These are phyloP conservation scores for Eristalinus sepulchralis DNA, from an alignment of 2,888 invertebrate species.

Conservation along the genomic window DNA sequence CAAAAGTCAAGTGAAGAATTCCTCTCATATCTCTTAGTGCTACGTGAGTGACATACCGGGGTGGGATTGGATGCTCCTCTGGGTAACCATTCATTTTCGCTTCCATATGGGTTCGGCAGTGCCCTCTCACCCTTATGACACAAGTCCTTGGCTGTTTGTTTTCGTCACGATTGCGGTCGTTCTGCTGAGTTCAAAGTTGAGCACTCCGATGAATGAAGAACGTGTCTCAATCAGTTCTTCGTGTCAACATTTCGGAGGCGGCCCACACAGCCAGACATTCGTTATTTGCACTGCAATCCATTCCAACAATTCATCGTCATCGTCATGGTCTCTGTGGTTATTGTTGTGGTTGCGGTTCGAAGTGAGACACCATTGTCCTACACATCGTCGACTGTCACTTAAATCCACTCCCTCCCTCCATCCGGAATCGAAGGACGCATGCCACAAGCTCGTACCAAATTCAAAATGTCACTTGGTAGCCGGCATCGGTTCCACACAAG, in stretches of 20 bases:
- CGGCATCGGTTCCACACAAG: background rate
- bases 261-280: background rate
- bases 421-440: background rate
- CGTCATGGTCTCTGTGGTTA: background rate
- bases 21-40: background rate
- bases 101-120: background rate
- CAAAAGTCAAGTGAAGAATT: background rate
- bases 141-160: background rate
- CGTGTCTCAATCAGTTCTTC: conserved; percentile 17
- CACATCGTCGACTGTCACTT: background rate
- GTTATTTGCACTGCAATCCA: conserved; percentile 23
- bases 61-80: background rate
- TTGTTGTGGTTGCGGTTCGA: background rate
- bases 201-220: background rate
- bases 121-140: background rate
- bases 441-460: background rate
- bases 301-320: background rate
- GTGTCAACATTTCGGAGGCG: conserved; percentile 8
- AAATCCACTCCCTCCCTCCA: background rate
- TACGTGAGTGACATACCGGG: background rate
- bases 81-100: background rate
- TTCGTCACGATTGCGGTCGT: background rate
- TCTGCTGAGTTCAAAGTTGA: background rate
- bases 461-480: background rate
- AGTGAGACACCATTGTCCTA: conserved; percentile 25